These are phyloP conservation scores for Anomalospiza imberbis DNA, from an alignment of 2,797 vertebrate species.

Conservation along the genomic window DNA sequence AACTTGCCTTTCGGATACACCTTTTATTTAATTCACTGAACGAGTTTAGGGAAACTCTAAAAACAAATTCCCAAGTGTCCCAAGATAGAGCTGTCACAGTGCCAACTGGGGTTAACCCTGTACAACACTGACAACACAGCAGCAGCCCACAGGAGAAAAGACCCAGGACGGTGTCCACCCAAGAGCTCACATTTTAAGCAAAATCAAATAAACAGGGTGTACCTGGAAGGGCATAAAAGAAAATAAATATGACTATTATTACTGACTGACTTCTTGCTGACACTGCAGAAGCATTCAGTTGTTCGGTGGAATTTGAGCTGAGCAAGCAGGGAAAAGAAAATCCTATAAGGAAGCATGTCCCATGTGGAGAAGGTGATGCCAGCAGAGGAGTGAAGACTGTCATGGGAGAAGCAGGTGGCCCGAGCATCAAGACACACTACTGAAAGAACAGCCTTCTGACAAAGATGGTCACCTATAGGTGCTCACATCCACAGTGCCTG, in stretches of 20 bases:
- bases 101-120: not conserved
- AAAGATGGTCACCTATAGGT: not conserved
- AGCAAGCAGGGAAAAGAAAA: not conserved
- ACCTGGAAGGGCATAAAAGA: not conserved
- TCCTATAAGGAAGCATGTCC: not conserved
- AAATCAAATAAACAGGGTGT: not conserved
- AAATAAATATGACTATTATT: not conserved
- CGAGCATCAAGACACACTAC: not conserved
- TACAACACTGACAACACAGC: accelerated
- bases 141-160: not conserved
- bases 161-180: not conserved
- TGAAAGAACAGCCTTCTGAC: not conserved
- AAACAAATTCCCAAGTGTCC: not conserved
- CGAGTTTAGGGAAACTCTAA: not conserved
- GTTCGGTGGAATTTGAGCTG: not conserved
- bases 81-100: not conserved
- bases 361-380: not conserved
- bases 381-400: not conserved
- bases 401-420: not conserved
- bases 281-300: not conserved
- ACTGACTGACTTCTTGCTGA: not conserved
- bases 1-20: not conserved
- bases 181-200: not conserved
- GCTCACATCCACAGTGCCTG: not conserved
- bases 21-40: not conserved